Evolutionary conservation across 2,888 invertebrate genomes (phyloP).

Genomic region (Anoncus sp.): DNA sequence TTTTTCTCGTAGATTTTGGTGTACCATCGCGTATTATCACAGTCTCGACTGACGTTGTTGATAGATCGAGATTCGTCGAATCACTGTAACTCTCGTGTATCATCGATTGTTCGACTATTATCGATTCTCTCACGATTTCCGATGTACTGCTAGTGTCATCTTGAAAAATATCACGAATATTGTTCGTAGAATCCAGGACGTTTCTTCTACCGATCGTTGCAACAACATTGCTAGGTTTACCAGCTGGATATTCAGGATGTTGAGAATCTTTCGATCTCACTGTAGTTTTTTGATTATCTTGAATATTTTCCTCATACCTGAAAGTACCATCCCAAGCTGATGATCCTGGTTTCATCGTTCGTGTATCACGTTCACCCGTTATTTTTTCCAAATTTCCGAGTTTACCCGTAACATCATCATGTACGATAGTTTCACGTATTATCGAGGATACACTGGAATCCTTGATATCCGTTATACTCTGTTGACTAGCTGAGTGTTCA

Average conservation of each 20-base stretch:
- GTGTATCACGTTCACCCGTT: slow-evolving; percentile 65
- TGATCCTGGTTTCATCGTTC: slow-evolving; percentile 73
- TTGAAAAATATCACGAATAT: slow-evolving; percentile 61
- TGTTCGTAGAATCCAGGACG: slow-evolving; percentile 69
- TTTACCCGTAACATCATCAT: slow-evolving; percentile 48
- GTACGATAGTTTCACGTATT: slow-evolving; percentile 64
- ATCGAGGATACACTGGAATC: slow-evolving; percentile 70
- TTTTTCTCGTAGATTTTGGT: slow-evolving; percentile 61
- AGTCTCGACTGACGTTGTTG: slow-evolving; percentile 75
- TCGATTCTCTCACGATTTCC: slow-evolving; percentile 66
- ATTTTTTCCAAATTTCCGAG: slow-evolving; percentile 69
- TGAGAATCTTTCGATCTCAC: slow-evolving; percentile 11
- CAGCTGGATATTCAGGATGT: slow-evolving; percentile 40
- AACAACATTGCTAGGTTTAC: slow-evolving; percentile 47
- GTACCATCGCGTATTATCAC: slow-evolving; percentile 75
- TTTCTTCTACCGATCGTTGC: slow-evolving; percentile 60
- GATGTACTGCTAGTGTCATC: slow-evolving; percentile 58
- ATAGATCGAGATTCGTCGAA: slow-evolving; percentile 71
- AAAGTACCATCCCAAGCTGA: slow-evolving; percentile 79
- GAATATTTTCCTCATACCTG: slow-evolving; percentile 52
- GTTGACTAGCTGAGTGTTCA: slow-evolving; percentile 77
- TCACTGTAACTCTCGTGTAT: slow-evolving; percentile 71
- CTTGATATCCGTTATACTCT: slow-evolving; percentile 72
- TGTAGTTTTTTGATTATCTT: slow-evolving; percentile 7
- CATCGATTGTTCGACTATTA: slow-evolving; percentile 70